Percentiles rank a stretch among this genome's conserved stretches.
These are phyloP conservation scores for Mustela nigripes DNA, from an alignment of 2,113 vertebrate genomes.

Conservation along the genomic window DNA sequence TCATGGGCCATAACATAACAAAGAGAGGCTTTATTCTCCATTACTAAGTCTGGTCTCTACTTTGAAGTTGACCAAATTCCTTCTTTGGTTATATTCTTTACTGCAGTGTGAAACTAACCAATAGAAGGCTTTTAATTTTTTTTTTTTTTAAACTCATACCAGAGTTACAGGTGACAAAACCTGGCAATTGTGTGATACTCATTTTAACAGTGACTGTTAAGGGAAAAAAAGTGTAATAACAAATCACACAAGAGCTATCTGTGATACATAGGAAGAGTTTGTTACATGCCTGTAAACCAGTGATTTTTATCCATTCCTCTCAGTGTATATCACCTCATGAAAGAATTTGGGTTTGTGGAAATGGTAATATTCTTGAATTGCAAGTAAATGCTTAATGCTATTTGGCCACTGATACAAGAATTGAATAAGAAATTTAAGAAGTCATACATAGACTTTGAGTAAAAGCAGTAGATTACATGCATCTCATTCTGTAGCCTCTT, in stretches of 20 bases:
- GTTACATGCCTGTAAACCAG: constrained; percentile 1
- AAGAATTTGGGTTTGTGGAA: neutral
- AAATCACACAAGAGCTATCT: neutral
- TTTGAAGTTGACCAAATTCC: constrained; percentile 68
- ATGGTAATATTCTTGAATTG: constrained; percentile 14
- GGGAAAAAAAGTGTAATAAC: neutral
- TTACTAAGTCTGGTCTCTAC: constrained; percentile 43
- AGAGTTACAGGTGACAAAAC: neutral
- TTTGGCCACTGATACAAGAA: neutral
- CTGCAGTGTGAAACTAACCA: constrained; percentile 53
- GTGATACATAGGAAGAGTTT: neutral
- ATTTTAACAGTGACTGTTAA: constrained; percentile 16
- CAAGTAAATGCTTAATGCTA: constrained; percentile 16
- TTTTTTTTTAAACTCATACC: neutral
- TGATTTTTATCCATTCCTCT: neutral
- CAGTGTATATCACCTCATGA: neutral
- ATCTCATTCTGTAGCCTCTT: neutral
- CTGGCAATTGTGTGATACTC: neutral
- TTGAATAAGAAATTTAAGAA: constrained; percentile 5
- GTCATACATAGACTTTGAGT: neutral
- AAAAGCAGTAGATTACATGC: neutral
- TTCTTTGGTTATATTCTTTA: constrained; percentile 48
- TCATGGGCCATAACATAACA: neutral
- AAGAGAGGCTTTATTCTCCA: constrained; percentile 58
- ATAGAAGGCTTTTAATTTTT: neutral